phyloP scores from a whole-genome alignment of 2,797 vertebrate genomes.

The Notolepis coatsorum region DNA sequence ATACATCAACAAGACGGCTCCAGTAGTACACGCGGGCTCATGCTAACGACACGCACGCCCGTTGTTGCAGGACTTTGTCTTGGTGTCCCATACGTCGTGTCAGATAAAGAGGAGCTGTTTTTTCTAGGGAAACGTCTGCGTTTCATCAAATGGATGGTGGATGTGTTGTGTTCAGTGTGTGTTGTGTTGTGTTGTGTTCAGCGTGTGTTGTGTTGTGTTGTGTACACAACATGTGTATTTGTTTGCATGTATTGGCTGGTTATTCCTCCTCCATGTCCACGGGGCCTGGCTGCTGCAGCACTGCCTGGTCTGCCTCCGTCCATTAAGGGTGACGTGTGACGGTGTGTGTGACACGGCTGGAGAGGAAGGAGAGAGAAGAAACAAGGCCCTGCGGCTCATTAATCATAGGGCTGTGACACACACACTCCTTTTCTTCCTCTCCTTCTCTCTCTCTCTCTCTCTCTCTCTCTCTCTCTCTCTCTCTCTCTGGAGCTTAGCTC shows the following conservation, averaged over 20 bases:
- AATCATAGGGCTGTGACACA: slow-evolving; percentile 75
- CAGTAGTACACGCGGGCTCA: slow-evolving; percentile 42
- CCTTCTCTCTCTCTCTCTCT: too few relatives aligned
- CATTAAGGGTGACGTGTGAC: slow-evolving; percentile 67
- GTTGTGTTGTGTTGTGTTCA: background rate
- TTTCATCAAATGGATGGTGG: slow-evolving; percentile 12
- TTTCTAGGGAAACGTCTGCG: slow-evolving; percentile 23
- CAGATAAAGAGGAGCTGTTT: slow-evolving; percentile 48
- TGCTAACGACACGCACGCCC: slow-evolving; percentile 33
- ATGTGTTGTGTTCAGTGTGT: slow-evolving; percentile 7
- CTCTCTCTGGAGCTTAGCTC: slow-evolving; percentile 51
- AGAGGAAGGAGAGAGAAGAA: slow-evolving; percentile 78
- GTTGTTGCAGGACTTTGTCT: slow-evolving; percentile 31
- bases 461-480: too few relatives aligned
- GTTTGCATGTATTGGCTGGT: slow-evolving; percentile 51
- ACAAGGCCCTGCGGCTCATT: slow-evolving; percentile 72
- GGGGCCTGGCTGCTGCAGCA: slow-evolving; percentile 45
- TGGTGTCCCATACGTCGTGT: slow-evolving; percentile 19
- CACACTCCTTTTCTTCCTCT: too few relatives aligned
- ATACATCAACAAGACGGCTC: slow-evolving; percentile 56
- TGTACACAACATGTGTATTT: slow-evolving; percentile 16
- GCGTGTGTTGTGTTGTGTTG: slow-evolving; percentile 11
- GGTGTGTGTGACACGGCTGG: slow-evolving; percentile 71
- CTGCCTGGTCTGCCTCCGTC: slow-evolving; percentile 62
- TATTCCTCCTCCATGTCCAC: slow-evolving; percentile 45